Percentiles rank a stretch among this genome's conserved stretches.
Conservation (phyloP, 2,888 invertebrate genomes). For the Laspeyria flexula region DNA sequence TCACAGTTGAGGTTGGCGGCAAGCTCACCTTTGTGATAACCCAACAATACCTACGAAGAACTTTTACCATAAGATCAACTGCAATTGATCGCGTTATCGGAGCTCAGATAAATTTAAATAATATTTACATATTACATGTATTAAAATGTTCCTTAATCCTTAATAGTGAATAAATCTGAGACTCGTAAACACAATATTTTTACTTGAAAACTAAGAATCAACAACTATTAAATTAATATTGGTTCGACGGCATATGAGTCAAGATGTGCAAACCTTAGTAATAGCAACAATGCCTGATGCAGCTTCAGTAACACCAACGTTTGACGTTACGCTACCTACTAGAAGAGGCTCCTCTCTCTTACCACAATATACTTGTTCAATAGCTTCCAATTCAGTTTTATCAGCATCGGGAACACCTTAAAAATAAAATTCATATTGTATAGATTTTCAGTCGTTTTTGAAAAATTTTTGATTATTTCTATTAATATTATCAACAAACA, state of each 20-base stretch:
- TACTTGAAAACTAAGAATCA: not conserved
- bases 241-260: too few relatives aligned
- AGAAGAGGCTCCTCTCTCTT: constrained; percentile 79
- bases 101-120: too few relatives aligned
- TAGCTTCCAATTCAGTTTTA: constrained; percentile 2
- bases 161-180: too few relatives aligned
- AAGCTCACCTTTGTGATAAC: constrained; percentile 88
- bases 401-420: constrained; percentile 3
- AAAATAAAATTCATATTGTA: not conserved
- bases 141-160: too few relatives aligned
- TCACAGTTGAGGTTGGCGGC: constrained; percentile 91
- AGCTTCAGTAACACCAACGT: constrained; percentile 73
- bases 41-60: constrained; percentile 78
- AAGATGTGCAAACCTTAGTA: constrained; percentile 87
- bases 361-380: constrained; percentile 6
- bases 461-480: too few relatives aligned
- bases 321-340: constrained; percentile 82
- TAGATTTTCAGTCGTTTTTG: too few relatives aligned
- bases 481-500: too few relatives aligned
- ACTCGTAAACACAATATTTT: not conserved
- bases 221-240: too few relatives aligned
- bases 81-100: too few relatives aligned
- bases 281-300: constrained; percentile 82
- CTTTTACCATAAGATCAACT: not conserved
- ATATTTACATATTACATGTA: too few relatives aligned